These are phyloP conservation scores for Gymnoscopelus braueri DNA, from an alignment of 2,797 vertebrate genomes.

Conservation along the genomic window DNA sequence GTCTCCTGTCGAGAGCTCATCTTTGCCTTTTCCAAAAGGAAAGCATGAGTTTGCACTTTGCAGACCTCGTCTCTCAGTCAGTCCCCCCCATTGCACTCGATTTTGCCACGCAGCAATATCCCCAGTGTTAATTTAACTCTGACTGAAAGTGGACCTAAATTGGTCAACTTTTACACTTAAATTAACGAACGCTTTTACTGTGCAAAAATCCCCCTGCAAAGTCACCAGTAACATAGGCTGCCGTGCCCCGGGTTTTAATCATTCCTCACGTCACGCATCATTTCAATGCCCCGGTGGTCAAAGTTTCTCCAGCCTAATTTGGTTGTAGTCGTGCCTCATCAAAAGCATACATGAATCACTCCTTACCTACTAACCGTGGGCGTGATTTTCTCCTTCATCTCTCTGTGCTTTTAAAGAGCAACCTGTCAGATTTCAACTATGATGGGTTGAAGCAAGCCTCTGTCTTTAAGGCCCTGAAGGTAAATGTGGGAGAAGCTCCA, in stretches of 20 bases:
- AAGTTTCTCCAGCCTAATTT: slow-evolving; percentile 3
- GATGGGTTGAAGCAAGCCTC: slow-evolving; percentile 94
- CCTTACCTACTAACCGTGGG: slow-evolving; percentile 84
- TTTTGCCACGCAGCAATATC: no score
- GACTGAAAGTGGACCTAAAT: no score
- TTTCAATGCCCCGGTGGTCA: slow-evolving; percentile 8
- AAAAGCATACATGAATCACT: slow-evolving; percentile 31
- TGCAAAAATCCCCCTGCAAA: slow-evolving; percentile 13
- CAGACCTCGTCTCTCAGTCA: no score
- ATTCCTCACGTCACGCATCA: slow-evolving; percentile 9
- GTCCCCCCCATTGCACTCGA: no score
- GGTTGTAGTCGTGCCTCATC: slow-evolving; percentile 39
- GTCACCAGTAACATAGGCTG: slow-evolving; percentile 1
- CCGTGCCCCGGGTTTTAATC: slow-evolving; percentile 15
- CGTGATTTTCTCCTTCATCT: slow-evolving; percentile 85
- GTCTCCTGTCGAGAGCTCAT: neutral
- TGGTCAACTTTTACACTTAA: slow-evolving; percentile 28
- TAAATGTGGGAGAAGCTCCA: slow-evolving; percentile 84
- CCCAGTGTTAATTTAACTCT: no score
- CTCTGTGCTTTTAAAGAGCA: slow-evolving; percentile 87
- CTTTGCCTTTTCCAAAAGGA: slow-evolving; percentile 14
- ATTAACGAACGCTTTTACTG: neutral
- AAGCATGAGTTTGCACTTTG: neutral
- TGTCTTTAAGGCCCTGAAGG: slow-evolving; percentile 97
- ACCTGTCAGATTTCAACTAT: slow-evolving; percentile 94